These are phyloP conservation scores for Tinamus guttatus DNA, from an alignment of 2,113 vertebrate genomes.

Conservation along the genomic window DNA sequence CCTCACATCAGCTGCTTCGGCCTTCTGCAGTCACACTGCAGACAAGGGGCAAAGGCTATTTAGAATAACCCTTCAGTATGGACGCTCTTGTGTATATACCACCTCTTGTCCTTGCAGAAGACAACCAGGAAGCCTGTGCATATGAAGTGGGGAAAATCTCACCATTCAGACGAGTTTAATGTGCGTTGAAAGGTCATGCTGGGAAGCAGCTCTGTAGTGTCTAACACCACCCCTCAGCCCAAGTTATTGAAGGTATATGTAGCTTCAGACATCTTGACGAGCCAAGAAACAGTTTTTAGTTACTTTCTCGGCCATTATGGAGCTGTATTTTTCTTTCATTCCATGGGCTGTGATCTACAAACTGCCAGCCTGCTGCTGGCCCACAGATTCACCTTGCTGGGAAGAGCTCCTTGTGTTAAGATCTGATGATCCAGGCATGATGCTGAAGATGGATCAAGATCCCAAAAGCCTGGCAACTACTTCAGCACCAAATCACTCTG, in stretches of 20 bases:
- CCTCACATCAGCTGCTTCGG: background rate
- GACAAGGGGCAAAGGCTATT: background rate
- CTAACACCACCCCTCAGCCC: background rate
- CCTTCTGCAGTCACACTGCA: fast-evolving
- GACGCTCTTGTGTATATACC: background rate
- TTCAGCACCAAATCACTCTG: background rate
- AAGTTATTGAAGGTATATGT: background rate
- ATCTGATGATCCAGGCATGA: background rate
- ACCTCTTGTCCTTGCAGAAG: background rate
- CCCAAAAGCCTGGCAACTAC: background rate
- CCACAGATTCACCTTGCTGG: background rate
- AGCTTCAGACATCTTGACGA: background rate
- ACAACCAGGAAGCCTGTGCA: background rate
- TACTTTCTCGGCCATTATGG: background rate
- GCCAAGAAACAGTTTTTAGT: background rate
- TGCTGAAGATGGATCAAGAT: background rate
- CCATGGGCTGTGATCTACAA: background rate
- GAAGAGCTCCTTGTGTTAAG: background rate
- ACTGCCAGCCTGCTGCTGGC: background rate
- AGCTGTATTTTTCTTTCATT: background rate
- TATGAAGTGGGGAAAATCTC: background rate
- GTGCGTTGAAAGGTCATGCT: background rate
- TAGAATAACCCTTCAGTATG: background rate
- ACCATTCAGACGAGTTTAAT: background rate
- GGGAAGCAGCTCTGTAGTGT: background rate